These are phyloP conservation scores for Chironex yamaguchii DNA, from an alignment of 30 jellyfish, hydroid and myxozoan species.

Conservation along the genomic window DNA sequence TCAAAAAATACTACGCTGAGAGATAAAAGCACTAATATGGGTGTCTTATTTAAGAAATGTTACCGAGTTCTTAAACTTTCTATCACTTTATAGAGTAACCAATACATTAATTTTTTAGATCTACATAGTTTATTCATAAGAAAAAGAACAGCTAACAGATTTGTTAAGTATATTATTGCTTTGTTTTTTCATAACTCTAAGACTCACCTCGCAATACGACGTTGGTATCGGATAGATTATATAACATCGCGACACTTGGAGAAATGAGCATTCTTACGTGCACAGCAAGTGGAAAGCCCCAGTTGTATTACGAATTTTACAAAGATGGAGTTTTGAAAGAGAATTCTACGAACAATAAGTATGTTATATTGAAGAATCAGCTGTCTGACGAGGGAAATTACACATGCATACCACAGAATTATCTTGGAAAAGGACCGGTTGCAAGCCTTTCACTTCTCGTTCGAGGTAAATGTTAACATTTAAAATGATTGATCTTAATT, in stretches of 20 bases:
- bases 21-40: too few species aligned
- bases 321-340: constrained; percentile 37
- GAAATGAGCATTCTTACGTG: constrained; percentile 49
- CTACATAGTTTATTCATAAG: too few species aligned
- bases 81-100: too few species aligned
- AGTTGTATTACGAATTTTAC: constrained; percentile 43
- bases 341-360: constrained; percentile 51
- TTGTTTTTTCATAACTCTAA: not conserved
- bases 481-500: too few species aligned
- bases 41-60: too few species aligned
- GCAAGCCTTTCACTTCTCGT: not conserved
- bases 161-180: too few species aligned
- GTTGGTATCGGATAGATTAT: constrained; percentile 19
- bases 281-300: constrained; percentile 57
- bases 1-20: too few species aligned
- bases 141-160: too few species aligned
- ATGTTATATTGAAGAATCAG: constrained; percentile 6
- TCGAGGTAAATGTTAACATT: not conserved
- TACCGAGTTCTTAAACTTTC: too few species aligned
- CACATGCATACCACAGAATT: constrained; percentile 63
- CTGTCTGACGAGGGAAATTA: constrained; percentile 56
- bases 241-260: constrained; percentile 40
- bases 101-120: too few species aligned
- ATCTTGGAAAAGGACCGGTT: constrained; percentile 66
- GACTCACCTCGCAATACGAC: constrained; percentile 62